A percentile compares a stretch with the other conserved stretches of the same genome.
These are phyloP conservation scores for Coreius guichenoti DNA, from an alignment of 2,797 vertebrate species.

Conservation along the genomic window DNA sequence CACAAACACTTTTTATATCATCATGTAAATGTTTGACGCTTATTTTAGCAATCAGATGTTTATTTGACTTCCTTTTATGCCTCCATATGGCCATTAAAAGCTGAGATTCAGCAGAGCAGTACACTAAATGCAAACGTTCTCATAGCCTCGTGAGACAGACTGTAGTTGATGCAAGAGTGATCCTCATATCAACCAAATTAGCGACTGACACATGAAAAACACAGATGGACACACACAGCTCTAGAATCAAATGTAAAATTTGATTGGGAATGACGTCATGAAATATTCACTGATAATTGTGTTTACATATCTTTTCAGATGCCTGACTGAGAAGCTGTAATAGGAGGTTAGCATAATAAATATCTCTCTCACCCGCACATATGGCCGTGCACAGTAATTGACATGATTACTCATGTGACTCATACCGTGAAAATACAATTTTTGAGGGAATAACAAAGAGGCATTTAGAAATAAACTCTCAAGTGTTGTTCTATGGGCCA, in stretches of 20 bases:
- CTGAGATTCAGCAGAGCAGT: not conserved
- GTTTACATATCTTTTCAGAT: constrained; percentile 62
- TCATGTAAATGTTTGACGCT: constrained; percentile 3
- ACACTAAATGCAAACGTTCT: not conserved
- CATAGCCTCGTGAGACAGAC: not conserved
- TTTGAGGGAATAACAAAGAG: constrained; percentile 54
- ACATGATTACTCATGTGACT: constrained; percentile 54
- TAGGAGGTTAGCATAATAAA: constrained; percentile 65
- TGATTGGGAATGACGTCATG: constrained; percentile 53
- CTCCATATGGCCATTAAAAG: not conserved
- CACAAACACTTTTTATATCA: not conserved
- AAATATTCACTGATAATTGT: constrained; percentile 47
- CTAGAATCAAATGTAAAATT: constrained; percentile 13
- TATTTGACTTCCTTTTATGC: not conserved
- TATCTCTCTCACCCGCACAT: constrained; percentile 55
- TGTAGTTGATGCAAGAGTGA: not conserved
- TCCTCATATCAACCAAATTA: constrained; percentile 1
- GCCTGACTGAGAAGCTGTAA: constrained; percentile 58
- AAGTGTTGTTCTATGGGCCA: constrained; percentile 55
- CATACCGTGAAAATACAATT: constrained; percentile 57
- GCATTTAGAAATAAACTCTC: constrained; percentile 62
- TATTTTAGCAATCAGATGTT: constrained; percentile 5
- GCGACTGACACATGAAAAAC: constrained; percentile 21
- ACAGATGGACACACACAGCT: constrained; percentile 4
- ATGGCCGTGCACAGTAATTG: constrained; percentile 55